Evolutionary conservation across 2,113 vertebrate genomes (phyloP), one percentile per base, ranked within the genome.

Genomic region (Thalassarche chlororhynchos): DNA sequence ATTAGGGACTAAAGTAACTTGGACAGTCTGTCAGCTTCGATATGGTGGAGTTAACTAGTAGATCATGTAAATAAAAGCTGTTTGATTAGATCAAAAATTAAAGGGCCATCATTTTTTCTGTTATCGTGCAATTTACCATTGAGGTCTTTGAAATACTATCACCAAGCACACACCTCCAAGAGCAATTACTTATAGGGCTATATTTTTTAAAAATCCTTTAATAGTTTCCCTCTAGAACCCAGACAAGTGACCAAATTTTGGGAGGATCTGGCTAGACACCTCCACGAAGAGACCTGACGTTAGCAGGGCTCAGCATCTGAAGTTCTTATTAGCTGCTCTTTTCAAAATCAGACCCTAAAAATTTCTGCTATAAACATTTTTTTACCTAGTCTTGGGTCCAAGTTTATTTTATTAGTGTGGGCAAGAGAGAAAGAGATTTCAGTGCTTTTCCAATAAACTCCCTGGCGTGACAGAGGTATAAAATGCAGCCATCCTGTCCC

Each of bases 1-100:
- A 99, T 98, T 95, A 97, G 89, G 85, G 87, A 87, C 97, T 96
- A 97, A 98, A 97, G 83, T 87, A 98, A 95, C 95, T 98, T 94
- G 90, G 97, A 98, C 98, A 98, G 97, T 95, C 86, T 93, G 98
- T 97, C 98, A 98, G 94, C 92, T 98, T 97, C 80, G 66, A 98
- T 96, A 97, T 72, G 78, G 94, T 94, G 80, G 83, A 97, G 94
- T 97, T 98, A 98, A 98, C 97, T 97, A 84, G 98, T 87, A 97
- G 98, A 91, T 94, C 98, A 98, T 99, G 99, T 99, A 99, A 99
- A 98, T 99, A 99, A 98, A 98, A 98, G 98, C 98, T 98, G 96
- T 98, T 98, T 99, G 98, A 99, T 99, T 98, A 99, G 98, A 98
- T 97, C 84, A 98, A 94, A 99, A 99, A 99, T 99, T 99, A 99